These are phyloP conservation scores for Cladorhizidae sp. DNA, from an alignment of 37 sponge, comb jelly and placozoan species.

Conservation along the genomic window DNA sequence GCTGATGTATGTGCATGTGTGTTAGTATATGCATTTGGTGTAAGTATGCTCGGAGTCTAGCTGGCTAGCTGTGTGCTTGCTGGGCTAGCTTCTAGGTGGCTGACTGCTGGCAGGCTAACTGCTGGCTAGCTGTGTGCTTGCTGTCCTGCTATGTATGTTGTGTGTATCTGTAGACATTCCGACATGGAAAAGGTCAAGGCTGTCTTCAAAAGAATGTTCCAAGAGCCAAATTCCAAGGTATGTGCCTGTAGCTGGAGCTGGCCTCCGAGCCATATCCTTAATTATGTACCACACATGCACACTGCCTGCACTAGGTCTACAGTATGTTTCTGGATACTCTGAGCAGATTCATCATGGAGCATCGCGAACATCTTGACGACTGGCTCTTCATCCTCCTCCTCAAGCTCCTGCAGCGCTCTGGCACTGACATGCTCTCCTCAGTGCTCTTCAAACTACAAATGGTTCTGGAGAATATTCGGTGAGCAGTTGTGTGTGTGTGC, in stretches of 20 bases:
- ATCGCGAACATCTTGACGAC: constrained; percentile 67
- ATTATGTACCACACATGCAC: no score
- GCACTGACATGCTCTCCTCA: constrained; percentile 71
- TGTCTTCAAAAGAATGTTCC: constrained; percentile 67
- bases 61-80: background rate
- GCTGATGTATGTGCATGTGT: background rate
- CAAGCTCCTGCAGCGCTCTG: constrained; percentile 66
- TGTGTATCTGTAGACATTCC: constrained; percentile 21
- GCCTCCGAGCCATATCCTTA: background rate
- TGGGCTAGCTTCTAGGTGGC: background rate
- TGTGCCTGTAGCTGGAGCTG: background rate
- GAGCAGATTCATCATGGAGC: constrained; percentile 47
- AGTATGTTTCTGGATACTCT: constrained; percentile 76
- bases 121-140: background rate
- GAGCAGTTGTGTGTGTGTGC: background rate
- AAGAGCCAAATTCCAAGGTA: constrained; percentile 77
- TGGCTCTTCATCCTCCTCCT: constrained; percentile 79
- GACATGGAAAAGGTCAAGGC: constrained; percentile 69
- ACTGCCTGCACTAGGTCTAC: constrained; percentile 49
- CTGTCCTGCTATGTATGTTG: background rate
- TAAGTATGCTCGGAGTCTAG: background rate
- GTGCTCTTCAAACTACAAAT: constrained; percentile 60
- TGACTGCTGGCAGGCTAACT: no score
- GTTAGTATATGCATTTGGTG: background rate
- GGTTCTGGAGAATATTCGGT: constrained; percentile 73